Evolutionary conservation across 2,113 vertebrate genomes (phyloP).

Genomic region (Brachyhypopomus gauderio): DNA sequence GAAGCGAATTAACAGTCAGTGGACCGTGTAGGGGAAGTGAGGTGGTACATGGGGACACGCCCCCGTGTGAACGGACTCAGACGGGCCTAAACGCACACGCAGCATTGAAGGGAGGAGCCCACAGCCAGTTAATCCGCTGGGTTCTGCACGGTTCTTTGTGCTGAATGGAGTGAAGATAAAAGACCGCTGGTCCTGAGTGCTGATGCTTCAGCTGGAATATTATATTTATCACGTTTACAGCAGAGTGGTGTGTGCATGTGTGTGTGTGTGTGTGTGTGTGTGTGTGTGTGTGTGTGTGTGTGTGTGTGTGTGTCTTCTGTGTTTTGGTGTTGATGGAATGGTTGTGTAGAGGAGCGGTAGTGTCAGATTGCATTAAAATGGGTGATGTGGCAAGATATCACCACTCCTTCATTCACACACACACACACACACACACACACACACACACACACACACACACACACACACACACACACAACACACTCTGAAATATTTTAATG

Average conservation of each 20-base stretch:
- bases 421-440: no score
- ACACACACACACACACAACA: conserved; percentile 21
- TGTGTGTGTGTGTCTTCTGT: conserved; percentile 31
- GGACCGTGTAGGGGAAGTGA: conserved; percentile 27
- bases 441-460: conserved; percentile 33
- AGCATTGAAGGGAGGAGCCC: neutral
- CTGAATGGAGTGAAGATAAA: neutral
- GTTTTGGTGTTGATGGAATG: conserved; percentile 42
- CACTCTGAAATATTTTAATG: no score
- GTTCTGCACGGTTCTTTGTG: neutral
- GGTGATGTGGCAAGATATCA: conserved; percentile 40
- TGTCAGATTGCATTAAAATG: conserved; percentile 66
- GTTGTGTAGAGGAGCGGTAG: conserved; percentile 52
- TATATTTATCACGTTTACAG: conserved; percentile 36
- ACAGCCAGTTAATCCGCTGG: neutral
- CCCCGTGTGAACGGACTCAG: neutral
- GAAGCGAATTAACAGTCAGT: neutral
- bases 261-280: conserved; percentile 37
- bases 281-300: conserved; percentile 2
- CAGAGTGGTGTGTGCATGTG: conserved; percentile 19
- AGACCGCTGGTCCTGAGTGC: neutral
- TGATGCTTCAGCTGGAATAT: conserved; percentile 18
- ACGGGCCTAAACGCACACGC: neutral
- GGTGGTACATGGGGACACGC: neutral
- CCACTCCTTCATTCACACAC: conserved; percentile 14